Evolutionary conservation across 2,888 invertebrate genomes (phyloP).

Genomic region (Andrena marginata): DNA sequence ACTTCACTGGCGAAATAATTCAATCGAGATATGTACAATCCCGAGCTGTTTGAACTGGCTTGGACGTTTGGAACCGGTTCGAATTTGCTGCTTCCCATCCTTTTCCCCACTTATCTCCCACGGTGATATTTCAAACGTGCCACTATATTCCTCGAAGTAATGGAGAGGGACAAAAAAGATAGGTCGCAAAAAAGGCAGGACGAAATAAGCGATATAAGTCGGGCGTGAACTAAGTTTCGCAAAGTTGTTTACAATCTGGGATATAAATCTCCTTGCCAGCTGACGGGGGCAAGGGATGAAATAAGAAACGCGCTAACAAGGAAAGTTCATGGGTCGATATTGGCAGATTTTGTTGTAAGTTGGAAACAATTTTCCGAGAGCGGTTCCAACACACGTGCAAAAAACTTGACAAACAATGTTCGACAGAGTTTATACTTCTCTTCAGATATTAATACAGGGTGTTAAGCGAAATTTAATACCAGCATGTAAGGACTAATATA

Average conservation of each 20-base stretch:
- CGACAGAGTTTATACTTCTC: too few species aligned
- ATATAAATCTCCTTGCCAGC: conserved; percentile 58
- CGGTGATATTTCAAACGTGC: conserved; percentile 46
- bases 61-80: conserved; percentile 31
- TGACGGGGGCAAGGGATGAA: conserved; percentile 50
- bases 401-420: neutral
- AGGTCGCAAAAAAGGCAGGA: neutral
- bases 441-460: too few species aligned
- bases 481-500: too few species aligned
- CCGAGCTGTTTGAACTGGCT: conserved; percentile 24
- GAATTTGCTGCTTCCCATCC: conserved; percentile 35
- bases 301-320: conserved; percentile 63
- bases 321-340: conserved; percentile 54
- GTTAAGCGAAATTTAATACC: too few species aligned
- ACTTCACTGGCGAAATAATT: conserved; percentile 56
- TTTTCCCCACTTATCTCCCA: conserved; percentile 62
- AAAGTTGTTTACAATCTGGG: conserved; percentile 43
- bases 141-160: conserved; percentile 46
- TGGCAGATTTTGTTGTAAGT: conserved; percentile 48
- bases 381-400: neutral
- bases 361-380: conserved; percentile 43
- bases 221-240: conserved; percentile 29
- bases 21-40: conserved; percentile 63
- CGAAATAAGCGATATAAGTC: conserved; percentile 46
- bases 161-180: neutral